Percentiles rank a stretch among this genome's conserved stretches.
Conservation (phyloP, 2,113 vertebrate species). For the Sinocyclocheilus rhinocerous region DNA sequence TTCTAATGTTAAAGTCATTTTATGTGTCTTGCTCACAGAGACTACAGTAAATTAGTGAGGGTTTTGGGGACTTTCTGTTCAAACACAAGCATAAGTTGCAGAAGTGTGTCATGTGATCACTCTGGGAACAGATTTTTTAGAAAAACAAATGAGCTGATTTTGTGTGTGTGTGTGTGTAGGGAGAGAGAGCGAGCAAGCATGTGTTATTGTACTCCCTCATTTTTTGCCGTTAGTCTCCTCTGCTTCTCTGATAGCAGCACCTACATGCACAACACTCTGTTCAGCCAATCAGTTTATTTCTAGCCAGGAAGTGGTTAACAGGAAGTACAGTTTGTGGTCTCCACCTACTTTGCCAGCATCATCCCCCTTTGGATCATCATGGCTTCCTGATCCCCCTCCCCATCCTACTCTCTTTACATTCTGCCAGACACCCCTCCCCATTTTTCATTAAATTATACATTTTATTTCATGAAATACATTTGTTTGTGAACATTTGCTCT, state of each 20-base stretch:
- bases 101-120: slow-evolving; percentile 25
- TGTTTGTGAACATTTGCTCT: neutral
- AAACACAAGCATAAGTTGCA: slow-evolving; percentile 21
- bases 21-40: neutral
- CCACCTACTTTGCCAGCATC: slow-evolving; percentile 55
- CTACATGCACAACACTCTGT: slow-evolving; percentile 1
- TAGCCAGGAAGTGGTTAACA: slow-evolving; percentile 43
- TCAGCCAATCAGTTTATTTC: slow-evolving; percentile 29
- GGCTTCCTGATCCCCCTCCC: neutral
- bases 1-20: neutral
- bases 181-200: neutral
- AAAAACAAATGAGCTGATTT: neutral
- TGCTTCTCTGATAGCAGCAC: neutral
- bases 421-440: neutral
- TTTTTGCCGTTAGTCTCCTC: neutral
- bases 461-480: neutral
- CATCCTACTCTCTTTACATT: neutral
- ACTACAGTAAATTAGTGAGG: slow-evolving; percentile 6
- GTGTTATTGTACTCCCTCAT: neutral
- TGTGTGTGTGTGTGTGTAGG: neutral
- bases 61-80: slow-evolving; percentile 21
- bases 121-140: slow-evolving; percentile 1
- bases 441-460: neutral
- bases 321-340: slow-evolving; percentile 40
- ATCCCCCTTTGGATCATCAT: slow-evolving; percentile 36